phyloP scores from a whole-genome alignment of 2,797 vertebrate genomes.

The Schizopygopsis malacanthus region DNA sequence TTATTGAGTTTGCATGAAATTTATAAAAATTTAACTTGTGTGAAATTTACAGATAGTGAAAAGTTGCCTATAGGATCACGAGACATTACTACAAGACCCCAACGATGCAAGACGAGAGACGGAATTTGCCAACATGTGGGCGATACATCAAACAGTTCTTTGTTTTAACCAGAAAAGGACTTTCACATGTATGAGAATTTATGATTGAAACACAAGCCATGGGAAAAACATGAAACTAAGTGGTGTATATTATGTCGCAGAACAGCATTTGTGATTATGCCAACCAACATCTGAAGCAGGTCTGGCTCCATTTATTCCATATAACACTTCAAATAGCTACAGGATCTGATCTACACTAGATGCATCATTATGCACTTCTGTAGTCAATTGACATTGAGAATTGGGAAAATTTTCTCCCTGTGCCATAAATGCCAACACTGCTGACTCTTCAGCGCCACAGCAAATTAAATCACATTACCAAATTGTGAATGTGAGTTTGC shows the following conservation, averaged over 20 bases:
- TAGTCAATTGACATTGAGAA: conserved; percentile 50
- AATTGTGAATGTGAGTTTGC: neutral
- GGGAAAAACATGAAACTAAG: conserved; percentile 60
- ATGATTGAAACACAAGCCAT: conserved; percentile 62
- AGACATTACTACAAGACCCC: conserved; percentile 61
- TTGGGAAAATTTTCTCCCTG: conserved; percentile 21
- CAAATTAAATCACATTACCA: neutral
- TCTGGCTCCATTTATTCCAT: conserved; percentile 55
- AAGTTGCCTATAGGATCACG: conserved; percentile 46
- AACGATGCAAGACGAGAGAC: conserved; percentile 12
- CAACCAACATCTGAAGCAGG: conserved; percentile 59
- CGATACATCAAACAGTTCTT: conserved; percentile 68
- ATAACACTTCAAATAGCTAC: conserved; percentile 62
- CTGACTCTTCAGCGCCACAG: neutral
- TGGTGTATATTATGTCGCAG: conserved; percentile 62
- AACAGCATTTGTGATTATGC: conserved; percentile 62
- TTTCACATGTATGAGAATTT: conserved; percentile 68
- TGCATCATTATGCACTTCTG: conserved; percentile 58
- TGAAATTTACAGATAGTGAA: conserved; percentile 57
- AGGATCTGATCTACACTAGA: conserved; percentile 38
- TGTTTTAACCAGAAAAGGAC: conserved; percentile 56
- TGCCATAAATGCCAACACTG: conserved; percentile 2
- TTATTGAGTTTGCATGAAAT: conserved; percentile 53
- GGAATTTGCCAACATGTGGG: conserved; percentile 59
- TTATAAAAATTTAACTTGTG: conserved; percentile 49